Base-by-base conservation (phyloP, 1,140 invertebrate genomes). In the Medauroidea extradentata region DNA sequence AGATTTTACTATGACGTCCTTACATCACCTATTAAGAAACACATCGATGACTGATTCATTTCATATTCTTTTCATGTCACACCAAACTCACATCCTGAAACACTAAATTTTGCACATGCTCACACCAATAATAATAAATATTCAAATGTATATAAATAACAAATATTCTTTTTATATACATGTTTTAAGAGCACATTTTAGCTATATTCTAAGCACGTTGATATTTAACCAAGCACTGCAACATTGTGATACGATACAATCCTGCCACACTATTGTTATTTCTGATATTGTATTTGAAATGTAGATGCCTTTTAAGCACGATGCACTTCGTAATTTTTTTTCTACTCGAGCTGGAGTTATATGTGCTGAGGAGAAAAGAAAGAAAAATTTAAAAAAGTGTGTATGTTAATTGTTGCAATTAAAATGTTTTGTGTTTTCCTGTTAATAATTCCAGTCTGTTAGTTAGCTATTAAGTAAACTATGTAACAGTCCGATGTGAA, bases 201-300 rank as follows among this genome's bases (percentile, higher is more conserved):
- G 56, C 46, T 34, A 57, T 57, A 57, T 52, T 50, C 29, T 50
- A 50, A 38, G 46, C 56, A 57, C 56, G 56, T 57, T 57, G 46
- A 57, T 23, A 23, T 48, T 56, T 56, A 19, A 52, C 49, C 38
- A 46, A 52, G 56, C 56, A 57, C 56, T 57, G 56, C 56, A 57
- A 49, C 48, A 57, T 38, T 57, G 56, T 57, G 56, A 57, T 57
- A 51, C 29, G 56, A 57, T 39, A 57, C 16, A 57, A 57, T 57
- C 56, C 56, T 57, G 56, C 56, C 56, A 57, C 46, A 57, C 56
- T 41, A 34, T 34, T 34, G 29, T 34, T 34, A 7, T 34, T 34
- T 34, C 29, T 34, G 29, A 52, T 52, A 27, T 57, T 57, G 55
- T 57, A 25, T 49, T 57, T 57, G 25, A 49, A 49, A 34, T 25